Evolutionary conservation across 2,888 invertebrate genomes (phyloP).

Genomic region (Pollenia griseotomentosa): DNA sequence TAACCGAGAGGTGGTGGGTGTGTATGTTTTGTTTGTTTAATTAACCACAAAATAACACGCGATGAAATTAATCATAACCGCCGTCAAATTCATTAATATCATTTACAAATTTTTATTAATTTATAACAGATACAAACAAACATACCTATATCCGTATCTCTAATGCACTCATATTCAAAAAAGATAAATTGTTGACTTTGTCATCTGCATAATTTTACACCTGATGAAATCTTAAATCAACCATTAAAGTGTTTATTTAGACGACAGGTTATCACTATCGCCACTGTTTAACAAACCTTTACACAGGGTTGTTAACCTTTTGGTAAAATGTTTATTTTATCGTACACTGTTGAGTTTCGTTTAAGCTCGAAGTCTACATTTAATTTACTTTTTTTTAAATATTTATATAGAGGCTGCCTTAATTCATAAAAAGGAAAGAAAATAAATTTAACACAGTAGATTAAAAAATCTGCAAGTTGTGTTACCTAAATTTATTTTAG

Average conservation of each 20-base stretch:
- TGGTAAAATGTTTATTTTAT: slow-evolving; percentile 16
- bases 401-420: neutral
- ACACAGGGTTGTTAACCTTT: slow-evolving; percentile 11
- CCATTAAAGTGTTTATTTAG: slow-evolving; percentile 58
- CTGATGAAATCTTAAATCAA: slow-evolving; percentile 64
- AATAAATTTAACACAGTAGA: too few species aligned
- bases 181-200: slow-evolving; percentile 23
- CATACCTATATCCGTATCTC: neutral
- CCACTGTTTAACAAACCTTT: neutral
- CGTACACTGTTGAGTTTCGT: neutral
- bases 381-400: neutral
- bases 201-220: slow-evolving; percentile 59
- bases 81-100: neutral
- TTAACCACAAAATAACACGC: slow-evolving; percentile 56
- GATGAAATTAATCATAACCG: slow-evolving; percentile 27
- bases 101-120: neutral
- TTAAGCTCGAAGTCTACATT: neutral
- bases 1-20: slow-evolving; percentile 18
- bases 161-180: neutral
- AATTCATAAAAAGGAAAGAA: too few species aligned
- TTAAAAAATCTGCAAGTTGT: too few species aligned
- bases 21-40: slow-evolving; percentile 11
- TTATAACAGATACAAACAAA: neutral
- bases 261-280: slow-evolving; percentile 32
- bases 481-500: too few species aligned